Conservation (phyloP, 2,797 vertebrate genomes). For the Mustela erminea region DNA sequence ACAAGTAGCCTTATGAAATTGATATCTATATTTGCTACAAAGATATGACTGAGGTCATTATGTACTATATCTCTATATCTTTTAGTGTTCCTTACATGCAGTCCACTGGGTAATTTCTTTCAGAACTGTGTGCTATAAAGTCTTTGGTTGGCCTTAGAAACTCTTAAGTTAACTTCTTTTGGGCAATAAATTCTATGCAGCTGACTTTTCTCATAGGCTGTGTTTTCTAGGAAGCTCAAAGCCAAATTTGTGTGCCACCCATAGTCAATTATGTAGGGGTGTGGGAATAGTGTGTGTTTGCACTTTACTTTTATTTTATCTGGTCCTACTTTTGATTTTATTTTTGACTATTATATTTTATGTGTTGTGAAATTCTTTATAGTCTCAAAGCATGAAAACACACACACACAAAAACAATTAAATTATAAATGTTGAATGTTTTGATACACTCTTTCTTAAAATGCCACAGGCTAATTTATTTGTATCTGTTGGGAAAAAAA, state of each 20-base stretch:
- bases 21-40: background rate
- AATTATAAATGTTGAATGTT: background rate
- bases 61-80: background rate
- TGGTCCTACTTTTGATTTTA: background rate
- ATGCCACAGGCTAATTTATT: background rate
- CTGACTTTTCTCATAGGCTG: background rate
- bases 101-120: background rate
- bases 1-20: background rate
- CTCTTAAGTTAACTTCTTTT: background rate
- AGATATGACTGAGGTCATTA: background rate
- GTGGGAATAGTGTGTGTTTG: background rate
- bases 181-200: background rate
- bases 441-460: background rate
- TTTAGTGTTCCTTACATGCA: background rate
- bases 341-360: background rate
- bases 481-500: background rate
- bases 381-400: background rate
- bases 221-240: slow-evolving; percentile 30
- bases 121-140: background rate
- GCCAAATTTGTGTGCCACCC: background rate
- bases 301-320: slow-evolving; percentile 7
- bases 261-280: background rate
- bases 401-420: background rate
- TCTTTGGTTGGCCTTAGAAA: slow-evolving; percentile 2
- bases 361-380: slow-evolving; percentile 1